Base-by-base conservation (phyloP, 2,888 invertebrate species). In the Ophion slaviceki region DNA sequence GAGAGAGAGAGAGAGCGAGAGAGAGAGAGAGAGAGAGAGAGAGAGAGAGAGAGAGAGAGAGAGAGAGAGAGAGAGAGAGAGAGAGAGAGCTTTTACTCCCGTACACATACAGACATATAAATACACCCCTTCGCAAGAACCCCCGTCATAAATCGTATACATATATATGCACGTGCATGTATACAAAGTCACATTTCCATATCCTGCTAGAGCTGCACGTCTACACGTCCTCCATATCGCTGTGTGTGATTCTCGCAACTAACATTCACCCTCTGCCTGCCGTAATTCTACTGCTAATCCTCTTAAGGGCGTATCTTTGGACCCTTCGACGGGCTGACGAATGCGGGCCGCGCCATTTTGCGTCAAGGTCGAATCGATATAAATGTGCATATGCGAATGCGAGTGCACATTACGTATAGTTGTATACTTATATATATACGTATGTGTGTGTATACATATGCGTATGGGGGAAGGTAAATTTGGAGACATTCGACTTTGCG, bases 121-220 rank as follows among this genome's bases (percentile, higher is more conserved):
- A 17, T 32, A 32, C 57, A 66, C 40, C 4, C 32, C 32, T 32
- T 64, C 2, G 77, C 72, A 53, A 47, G 40, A 74, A 79, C 68
- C 74, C 71, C 79, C 53, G 62, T 83, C 75, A 70, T 83, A 79
- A 80, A 62, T 61, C 47, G 45, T 17, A 20, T 45, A 66, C 57
- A 36, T 47, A 57, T 61, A 5, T 45, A 10, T 45, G 32, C 17
- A 7, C 45, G 45, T 45, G 24, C 2, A 24, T 53, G 28, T 40
- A 68, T 62, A 74, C 57, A 80, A 66, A 57, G 66, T 62, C 64
- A 80, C 64, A 40, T 53, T 62, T 64, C 53, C 53, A 17, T 74
- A 75, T 66, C 68, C 68, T 45, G 24, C n/a, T 45, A 17, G 59
- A 28, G 62, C 24, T 70, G 62, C 53, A 66, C 83, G 59, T 67